Evolutionary conservation across 2,113 vertebrate genomes (phyloP).

Genomic region (Oryzias woworae): DNA sequence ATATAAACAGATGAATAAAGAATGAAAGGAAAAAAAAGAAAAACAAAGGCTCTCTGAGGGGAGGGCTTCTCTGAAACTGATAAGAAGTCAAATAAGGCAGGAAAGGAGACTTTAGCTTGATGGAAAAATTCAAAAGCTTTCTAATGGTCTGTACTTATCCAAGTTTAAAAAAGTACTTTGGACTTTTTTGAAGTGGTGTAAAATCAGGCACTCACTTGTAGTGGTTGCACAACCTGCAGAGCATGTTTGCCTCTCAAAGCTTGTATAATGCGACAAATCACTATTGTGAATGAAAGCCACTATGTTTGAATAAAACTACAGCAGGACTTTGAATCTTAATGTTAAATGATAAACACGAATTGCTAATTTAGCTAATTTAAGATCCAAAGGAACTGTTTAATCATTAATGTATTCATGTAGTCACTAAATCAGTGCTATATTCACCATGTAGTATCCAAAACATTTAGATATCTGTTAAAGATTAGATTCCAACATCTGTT

Average conservation of each 20-base stretch:
- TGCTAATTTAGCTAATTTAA: not conserved
- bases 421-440: no score
- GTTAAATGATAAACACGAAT: no score
- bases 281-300: no score
- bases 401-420: not conserved
- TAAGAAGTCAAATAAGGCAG: slow-evolving; percentile 32
- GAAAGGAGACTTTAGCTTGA: not conserved
- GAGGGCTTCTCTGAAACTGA: slow-evolving; percentile 28
- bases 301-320: no score
- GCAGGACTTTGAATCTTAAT: no score
- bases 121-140: slow-evolving; percentile 18
- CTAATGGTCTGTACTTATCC: slow-evolving; percentile 25
- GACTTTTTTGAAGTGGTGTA: not conserved
- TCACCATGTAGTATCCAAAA: no score
- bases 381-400: no score
- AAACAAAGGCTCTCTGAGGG: slow-evolving; percentile 23
- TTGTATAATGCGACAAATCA: no score
- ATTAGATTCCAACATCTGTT: no score
- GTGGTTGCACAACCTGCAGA: not conserved
- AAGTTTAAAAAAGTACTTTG: slow-evolving; percentile 3
- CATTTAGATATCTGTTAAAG: no score
- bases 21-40: not conserved
- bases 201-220: not conserved
- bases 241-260: not conserved
- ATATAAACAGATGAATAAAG: slow-evolving; percentile 27